Conservation (phyloP, 1,140 invertebrate species). For the Rhyzopertha dominica region DNA sequence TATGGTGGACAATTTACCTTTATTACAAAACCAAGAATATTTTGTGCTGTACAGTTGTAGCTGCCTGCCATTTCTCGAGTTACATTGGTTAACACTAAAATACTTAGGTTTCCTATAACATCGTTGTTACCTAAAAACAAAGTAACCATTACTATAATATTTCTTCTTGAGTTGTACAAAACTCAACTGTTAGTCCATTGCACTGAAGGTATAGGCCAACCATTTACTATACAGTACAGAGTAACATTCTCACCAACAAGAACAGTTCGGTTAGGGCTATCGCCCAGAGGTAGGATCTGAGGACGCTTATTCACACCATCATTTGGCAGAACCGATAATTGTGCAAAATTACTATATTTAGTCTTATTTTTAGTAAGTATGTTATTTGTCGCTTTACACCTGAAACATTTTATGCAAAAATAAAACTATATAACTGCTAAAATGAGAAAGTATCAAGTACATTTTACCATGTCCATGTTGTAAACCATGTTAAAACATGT, state of each 20-base stretch:
- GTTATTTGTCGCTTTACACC: constrained; percentile 36
- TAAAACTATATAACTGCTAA: neutral
- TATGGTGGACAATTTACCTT: constrained; percentile 7
- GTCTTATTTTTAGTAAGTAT: constrained; percentile 36
- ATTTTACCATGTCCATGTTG: too few relatives aligned
- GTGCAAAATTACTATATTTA: constrained; percentile 29
- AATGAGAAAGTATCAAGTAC: neutral
- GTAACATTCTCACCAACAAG: constrained; percentile 27
- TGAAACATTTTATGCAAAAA: constrained; percentile 20
- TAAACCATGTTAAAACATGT: too few relatives aligned
- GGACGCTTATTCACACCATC: constrained; percentile 15
- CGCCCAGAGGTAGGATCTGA: constrained; percentile 30
- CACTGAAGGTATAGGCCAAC: constrained; percentile 37
- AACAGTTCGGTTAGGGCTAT: constrained; percentile 25
- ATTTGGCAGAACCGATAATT: constrained; percentile 22
- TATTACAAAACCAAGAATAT: constrained; percentile 56
- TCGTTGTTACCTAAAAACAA: constrained; percentile 25
- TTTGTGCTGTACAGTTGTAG: constrained; percentile 76
- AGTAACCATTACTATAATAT: constrained; percentile 4
- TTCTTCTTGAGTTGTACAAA: neutral
- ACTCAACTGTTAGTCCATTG: constrained; percentile 37
- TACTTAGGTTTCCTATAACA: constrained; percentile 30
- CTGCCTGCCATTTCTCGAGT: constrained; percentile 52
- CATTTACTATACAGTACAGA: constrained; percentile 32
- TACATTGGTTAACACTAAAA: constrained; percentile 26